Conservation (phyloP, 2,797 vertebrate genomes). For the Amazona ochrocephala region DNA sequence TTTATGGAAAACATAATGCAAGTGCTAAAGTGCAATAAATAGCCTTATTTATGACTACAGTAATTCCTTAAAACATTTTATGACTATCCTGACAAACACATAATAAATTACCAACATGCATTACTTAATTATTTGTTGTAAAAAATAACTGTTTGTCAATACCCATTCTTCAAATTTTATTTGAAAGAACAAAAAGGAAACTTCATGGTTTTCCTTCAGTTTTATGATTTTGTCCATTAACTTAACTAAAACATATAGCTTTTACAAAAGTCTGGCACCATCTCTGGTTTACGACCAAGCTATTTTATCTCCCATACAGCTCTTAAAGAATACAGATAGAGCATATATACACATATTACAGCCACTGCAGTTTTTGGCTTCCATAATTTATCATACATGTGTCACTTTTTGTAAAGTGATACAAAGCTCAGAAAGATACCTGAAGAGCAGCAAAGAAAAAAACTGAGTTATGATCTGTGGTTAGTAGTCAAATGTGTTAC, state of each 20-base stretch:
- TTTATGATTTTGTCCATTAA: background rate
- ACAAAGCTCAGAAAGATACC: constrained; percentile 48
- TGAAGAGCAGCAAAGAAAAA: constrained; percentile 36
- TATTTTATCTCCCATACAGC: constrained; percentile 2
- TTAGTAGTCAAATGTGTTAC: constrained; percentile 68
- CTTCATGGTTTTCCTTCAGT: background rate
- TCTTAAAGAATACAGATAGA: background rate
- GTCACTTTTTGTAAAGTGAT: background rate
- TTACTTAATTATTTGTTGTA: background rate
- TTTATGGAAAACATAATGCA: background rate
- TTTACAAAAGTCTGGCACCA: background rate
- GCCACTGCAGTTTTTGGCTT: background rate
- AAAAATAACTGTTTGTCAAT: background rate
- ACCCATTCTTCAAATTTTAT: background rate
- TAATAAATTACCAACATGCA: background rate
- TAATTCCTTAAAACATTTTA: background rate
- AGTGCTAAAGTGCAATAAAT: background rate
- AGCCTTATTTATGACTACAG: background rate
- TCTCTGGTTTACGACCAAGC: background rate
- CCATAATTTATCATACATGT: background rate
- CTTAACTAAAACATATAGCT: background rate
- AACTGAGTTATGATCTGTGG: constrained; percentile 31
- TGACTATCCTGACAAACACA: background rate
- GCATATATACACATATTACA: background rate
- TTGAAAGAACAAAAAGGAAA: background rate